Base-by-base conservation (phyloP, 2,113 vertebrate species). In the Panthera leo region DNA sequence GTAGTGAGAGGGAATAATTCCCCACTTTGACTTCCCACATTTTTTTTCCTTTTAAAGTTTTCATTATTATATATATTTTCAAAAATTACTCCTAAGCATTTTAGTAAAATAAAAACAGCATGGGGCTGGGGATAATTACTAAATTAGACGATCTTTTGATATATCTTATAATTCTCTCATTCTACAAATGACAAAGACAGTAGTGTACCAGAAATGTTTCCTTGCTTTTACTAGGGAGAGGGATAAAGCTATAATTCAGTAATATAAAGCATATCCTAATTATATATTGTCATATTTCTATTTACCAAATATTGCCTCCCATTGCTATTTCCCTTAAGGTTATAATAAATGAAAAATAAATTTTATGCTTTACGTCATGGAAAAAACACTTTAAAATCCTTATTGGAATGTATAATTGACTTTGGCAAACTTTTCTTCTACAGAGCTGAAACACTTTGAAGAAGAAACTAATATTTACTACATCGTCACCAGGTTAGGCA, bases 191-290 rank as follows among this genome's bases (percentile, higher is more conserved):
- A 82, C 55, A 92, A 98, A 80, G 23, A 85, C 8, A 88, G 61
- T 55, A 88, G 27, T 83, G 1, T 92, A 34, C 51, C 85, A 97
- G 80, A 85, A 90, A 92, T 95, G 58, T 51, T 85, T 88, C 55
- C 89, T 94, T 97, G 78, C 45, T 95, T 91, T 97, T 68, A 90
- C 4, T 93, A 58, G 84, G 36, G 65, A 83, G 27, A 96, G 25
- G 42, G 83, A 90, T 98, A 65, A 83, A 71, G 79, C 4, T 2
- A 7, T 36, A 89, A 95, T 95, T 96, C 84, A 95, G 76, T 45
- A 97, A 96, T 51, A 97, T 63, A 96, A 97, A 97, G 84, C 19
- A 87, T 12, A 55, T 39, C 31, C 63, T 85, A 92, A 96, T 96
- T 89, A 97, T 48, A 92, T 93, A 82, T 76, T 91, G 31, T 80